A percentile compares a stretch with the other conserved stretches of the same genome.
phyloP scores from a whole-genome alignment of 2,888 invertebrate genomes.

The Lepidocyrtoides sp. region DNA sequence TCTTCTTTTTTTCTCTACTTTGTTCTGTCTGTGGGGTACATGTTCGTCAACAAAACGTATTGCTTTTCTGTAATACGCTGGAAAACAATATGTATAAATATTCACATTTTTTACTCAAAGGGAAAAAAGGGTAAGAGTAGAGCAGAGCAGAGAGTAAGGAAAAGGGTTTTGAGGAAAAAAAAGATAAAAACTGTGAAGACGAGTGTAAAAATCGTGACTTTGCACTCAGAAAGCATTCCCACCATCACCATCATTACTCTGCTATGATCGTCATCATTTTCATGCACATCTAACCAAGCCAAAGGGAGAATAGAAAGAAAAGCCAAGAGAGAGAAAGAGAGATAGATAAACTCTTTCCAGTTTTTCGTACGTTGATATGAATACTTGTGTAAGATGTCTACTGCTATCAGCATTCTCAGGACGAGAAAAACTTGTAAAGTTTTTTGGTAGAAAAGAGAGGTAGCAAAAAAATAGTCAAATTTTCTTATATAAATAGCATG shows the following conservation, averaged over 20 bases:
- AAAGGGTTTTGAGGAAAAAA: slow-evolving; percentile 7
- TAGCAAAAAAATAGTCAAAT: not conserved
- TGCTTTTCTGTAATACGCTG: too few species aligned
- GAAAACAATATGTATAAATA: not conserved
- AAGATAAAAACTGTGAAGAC: slow-evolving; percentile 53
- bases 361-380: not conserved
- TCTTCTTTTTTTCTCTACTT: slow-evolving; percentile 18
- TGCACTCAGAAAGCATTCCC: slow-evolving; percentile 57
- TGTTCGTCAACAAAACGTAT: too few species aligned
- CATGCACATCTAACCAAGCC: slow-evolving; percentile 6
- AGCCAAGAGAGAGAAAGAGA: not conserved
- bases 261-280: slow-evolving; percentile 6
- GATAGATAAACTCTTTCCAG: slow-evolving; percentile 16
- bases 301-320: not conserved
- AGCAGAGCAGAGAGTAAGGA: not conserved
- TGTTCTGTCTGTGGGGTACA: not conserved
- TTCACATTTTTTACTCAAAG: slow-evolving; percentile 21
- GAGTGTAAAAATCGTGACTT: slow-evolving; percentile 71
- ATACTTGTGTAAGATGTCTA: not conserved
- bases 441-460: not conserved
- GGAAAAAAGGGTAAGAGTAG: not conserved
- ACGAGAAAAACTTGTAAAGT: not conserved
- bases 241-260: not conserved
- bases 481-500: not conserved
- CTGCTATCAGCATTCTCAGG: not conserved